Conservation (phyloP, 2,113 vertebrate genomes). For the Phasianus colchicus region DNA sequence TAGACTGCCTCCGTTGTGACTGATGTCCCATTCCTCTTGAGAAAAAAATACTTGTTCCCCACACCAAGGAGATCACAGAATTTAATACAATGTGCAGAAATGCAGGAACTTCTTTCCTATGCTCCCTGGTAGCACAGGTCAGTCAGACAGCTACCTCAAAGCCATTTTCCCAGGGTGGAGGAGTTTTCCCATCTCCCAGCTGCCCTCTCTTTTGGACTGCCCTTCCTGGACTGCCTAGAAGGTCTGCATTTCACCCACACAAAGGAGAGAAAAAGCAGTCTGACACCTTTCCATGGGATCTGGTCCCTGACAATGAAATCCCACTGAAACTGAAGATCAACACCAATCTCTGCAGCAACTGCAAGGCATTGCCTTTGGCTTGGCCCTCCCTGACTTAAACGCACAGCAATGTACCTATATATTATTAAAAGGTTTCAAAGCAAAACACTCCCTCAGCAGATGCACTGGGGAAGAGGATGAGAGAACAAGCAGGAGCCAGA, state of each 20-base stretch:
- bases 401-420: not conserved
- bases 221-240: not conserved
- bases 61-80: not conserved
- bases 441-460: not conserved
- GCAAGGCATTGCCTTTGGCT: not conserved
- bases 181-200: not conserved
- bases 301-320: not conserved
- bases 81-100: not conserved
- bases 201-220: not conserved
- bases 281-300: not conserved
- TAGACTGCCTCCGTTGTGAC: not conserved
- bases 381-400: not conserved
- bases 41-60: not conserved
- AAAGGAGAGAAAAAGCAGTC: not conserved
- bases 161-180: not conserved
- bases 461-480: not conserved
- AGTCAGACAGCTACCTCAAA: not conserved
- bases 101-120: not conserved
- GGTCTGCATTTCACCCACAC: not conserved
- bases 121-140: not conserved
- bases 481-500: not conserved
- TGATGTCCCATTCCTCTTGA: not conserved
- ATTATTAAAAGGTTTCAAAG: not conserved
- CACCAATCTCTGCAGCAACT: not conserved
- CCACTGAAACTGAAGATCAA: accelerated